Conservation (phyloP, 2,113 vertebrate species). For the Machaerirhynchus nigripectus region DNA sequence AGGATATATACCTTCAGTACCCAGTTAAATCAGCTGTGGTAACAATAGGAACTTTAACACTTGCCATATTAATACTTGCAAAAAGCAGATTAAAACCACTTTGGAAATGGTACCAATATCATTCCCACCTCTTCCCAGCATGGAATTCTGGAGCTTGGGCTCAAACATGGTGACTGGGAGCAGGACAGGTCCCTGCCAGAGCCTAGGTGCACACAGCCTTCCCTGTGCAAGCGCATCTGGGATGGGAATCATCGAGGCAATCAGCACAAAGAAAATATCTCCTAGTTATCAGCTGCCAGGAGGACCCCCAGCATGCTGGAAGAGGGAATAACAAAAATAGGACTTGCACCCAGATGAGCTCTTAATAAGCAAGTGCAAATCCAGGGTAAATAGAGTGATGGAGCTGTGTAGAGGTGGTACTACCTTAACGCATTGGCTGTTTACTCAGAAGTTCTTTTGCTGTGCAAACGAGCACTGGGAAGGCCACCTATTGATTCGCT, state of each 20-base stretch:
- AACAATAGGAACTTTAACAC: neutral
- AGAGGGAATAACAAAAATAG: neutral
- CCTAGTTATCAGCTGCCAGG: neutral
- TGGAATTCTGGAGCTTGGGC: accelerated
- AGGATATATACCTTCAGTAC: neutral
- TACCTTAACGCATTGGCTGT: neutral
- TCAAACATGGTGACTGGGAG: neutral
- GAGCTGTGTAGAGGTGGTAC: neutral
- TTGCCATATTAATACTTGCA: neutral
- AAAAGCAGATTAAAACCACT: neutral
- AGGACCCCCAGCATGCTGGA: neutral
- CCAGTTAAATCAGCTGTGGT: neutral
- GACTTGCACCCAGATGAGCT: neutral
- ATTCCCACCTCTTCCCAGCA: neutral
- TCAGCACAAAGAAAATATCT: neutral
- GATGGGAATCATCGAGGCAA: neutral
- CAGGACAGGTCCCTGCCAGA: neutral
- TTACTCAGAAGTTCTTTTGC: slow-evolving; percentile 55
- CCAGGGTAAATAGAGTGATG: neutral
- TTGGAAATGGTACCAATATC: neutral
- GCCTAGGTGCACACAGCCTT: neutral
- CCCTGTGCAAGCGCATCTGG: neutral
- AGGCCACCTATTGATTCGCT: slow-evolving; percentile 44
- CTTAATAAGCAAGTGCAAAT: slow-evolving; percentile 3
- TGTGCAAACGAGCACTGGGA: slow-evolving; percentile 33